A percentile compares a stretch with the other conserved stretches of the same genome.
Evolutionary conservation across 2,113 vertebrate genomes (phyloP).

Genomic region (Pionites leucogaster): DNA sequence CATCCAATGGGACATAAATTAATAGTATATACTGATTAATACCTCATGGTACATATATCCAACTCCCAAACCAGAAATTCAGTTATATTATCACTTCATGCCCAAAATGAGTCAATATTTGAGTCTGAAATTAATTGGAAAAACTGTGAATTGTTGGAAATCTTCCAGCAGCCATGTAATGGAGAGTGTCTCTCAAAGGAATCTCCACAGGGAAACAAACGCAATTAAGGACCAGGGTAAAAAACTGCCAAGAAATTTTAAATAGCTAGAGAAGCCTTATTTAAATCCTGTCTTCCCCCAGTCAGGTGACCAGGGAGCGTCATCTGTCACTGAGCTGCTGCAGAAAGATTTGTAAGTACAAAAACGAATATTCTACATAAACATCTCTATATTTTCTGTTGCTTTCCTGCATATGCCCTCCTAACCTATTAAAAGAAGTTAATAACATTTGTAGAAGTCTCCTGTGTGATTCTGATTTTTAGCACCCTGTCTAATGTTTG

Average conservation of each 20-base stretch:
- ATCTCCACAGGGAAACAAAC: constrained; percentile 32
- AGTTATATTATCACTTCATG: neutral
- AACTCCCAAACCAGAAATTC: neutral
- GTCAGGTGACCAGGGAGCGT: neutral
- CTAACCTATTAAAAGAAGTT: neutral
- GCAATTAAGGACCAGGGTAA: constrained; percentile 50
- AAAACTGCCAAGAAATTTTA: constrained; percentile 47
- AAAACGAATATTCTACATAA: constrained; percentile 1
- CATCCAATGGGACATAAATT: neutral
- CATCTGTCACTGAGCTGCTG: neutral
- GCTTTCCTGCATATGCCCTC: neutral
- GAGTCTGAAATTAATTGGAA: constrained; percentile 36
- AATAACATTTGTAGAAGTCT: neutral
- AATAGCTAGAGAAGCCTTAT: constrained; percentile 31
- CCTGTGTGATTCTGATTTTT: neutral
- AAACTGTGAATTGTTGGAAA: neutral
- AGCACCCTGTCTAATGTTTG: neutral
- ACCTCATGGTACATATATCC: neutral
- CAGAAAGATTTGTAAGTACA: neutral
- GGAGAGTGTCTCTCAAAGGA: neutral
- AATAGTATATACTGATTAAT: neutral
- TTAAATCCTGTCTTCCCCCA: constrained; percentile 22
- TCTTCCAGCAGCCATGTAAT: neutral
- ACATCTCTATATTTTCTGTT: neutral
- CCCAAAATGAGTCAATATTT: constrained; percentile 25